A percentile compares a stretch with the other conserved stretches of the same genome.
phyloP scores from a whole-genome alignment of 2,113 vertebrate species.

The Prolemur simus region DNA sequence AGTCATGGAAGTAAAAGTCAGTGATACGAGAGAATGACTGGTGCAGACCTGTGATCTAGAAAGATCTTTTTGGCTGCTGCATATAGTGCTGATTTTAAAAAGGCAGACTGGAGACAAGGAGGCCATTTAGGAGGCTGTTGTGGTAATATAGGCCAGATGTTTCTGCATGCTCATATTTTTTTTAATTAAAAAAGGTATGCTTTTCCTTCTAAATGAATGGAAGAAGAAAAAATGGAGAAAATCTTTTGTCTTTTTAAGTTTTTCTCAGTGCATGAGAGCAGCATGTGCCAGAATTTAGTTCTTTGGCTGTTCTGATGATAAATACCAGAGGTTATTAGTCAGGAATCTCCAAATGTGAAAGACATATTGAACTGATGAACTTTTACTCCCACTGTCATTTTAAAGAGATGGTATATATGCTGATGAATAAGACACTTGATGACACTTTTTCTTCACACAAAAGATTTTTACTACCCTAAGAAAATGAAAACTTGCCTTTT shows the following conservation, averaged over 20 bases:
- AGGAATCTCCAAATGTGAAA: constrained; percentile 78
- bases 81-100: neutral
- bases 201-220: constrained; percentile 70
- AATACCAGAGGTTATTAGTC: constrained; percentile 79
- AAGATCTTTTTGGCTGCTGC: constrained; percentile 23
- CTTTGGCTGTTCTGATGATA: constrained; percentile 76
- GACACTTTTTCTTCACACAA: constrained; percentile 74
- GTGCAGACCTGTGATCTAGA: constrained; percentile 9
- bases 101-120: constrained; percentile 28
- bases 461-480: constrained; percentile 70
- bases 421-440: constrained; percentile 72
- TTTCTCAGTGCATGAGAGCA: constrained; percentile 65
- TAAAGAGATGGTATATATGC: constrained; percentile 72
- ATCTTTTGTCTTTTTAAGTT: constrained; percentile 64
- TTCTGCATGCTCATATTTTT: constrained; percentile 47
- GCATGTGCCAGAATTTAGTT: constrained; percentile 70
- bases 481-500: constrained; percentile 71
- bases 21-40: neutral
- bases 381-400: constrained; percentile 78
- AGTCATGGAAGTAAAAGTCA: neutral
- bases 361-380: constrained; percentile 81
- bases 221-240: constrained; percentile 62
- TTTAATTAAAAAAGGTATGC: constrained; percentile 64
- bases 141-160: constrained; percentile 68
- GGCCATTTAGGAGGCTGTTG: constrained; percentile 45